Base-by-base conservation (phyloP, 2,113 vertebrate genomes). In the Hippoglossus stenolepis region DNA sequence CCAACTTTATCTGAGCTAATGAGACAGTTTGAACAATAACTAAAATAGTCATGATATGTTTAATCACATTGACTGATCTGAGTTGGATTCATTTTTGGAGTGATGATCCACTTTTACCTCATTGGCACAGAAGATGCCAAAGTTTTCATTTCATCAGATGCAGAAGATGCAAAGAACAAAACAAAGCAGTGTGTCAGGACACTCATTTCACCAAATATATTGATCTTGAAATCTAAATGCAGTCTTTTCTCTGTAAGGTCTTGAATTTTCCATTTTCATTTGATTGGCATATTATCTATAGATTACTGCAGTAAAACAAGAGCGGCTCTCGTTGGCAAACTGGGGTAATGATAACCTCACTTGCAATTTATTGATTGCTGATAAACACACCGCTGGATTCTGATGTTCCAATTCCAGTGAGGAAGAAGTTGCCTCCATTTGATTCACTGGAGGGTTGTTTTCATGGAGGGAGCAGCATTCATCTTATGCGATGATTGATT, bases 401-500 rank as follows among this genome's bases (percentile, higher is more conserved):
- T 38, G 40, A 38, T 69, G 31, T 31, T 31, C 31, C 31, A 31
- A 31, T 31, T 31, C 31, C 31, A 7, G 31, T 31, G 60, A 70
- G 49, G 61, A 21, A 4, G 20, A 75, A 10, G 51, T 58, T 7
- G 21, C 15, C 67, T 67, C 53, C 9, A 23, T 56, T 1, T 86
- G 82, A 82, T 82, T 86, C 57, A 84, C 58, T 2, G 51, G 24
- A n/a, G 12, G 73, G 1, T 47, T 65, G 59, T 75, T 80, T 85
- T 70, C 72, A 82, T 43, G 68, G 60, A 59, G 23, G 60, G 40
- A 79, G 51, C 61, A 79, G 51, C 61, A 72, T 81, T 85, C 72
- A 70, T 89, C 78, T 64, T 71, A 64, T 63, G 65, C 26, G 53
- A 31, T 83, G 82, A 89, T 88, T 82, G 86, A 89, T 90, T 85